Conservation (phyloP, 2,888 invertebrate genomes). For the Neoascia interrupta region DNA sequence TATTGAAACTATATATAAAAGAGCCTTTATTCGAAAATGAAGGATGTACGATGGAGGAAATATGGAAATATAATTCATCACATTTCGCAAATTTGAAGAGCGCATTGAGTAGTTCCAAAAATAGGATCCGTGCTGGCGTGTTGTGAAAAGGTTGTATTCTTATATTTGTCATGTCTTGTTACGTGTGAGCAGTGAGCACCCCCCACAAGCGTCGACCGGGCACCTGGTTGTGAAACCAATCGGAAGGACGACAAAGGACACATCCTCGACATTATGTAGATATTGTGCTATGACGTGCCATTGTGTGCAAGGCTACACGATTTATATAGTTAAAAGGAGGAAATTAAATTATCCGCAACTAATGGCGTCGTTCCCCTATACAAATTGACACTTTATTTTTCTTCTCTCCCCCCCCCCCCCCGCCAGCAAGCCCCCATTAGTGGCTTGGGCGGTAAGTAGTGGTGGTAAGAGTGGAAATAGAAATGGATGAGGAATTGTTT, state of each 20-base stretch:
- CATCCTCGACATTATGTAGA: constrained; percentile 35
- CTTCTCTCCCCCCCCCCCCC: no score
- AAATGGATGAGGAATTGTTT: constrained; percentile 23
- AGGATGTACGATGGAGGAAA: constrained; percentile 19
- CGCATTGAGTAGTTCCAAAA: constrained; percentile 32
- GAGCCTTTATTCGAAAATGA: constrained; percentile 46
- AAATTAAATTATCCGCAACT: constrained; percentile 61
- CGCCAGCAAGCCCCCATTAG: no score
- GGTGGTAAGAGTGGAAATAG: neutral
- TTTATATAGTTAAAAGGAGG: constrained; percentile 34
- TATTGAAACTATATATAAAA: constrained; percentile 37
- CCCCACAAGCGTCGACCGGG: neutral
- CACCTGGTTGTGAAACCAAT: constrained; percentile 26
- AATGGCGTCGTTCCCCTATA: constrained; percentile 33
- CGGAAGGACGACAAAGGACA: constrained; percentile 41
- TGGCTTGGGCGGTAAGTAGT: neutral
- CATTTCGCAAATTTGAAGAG: no score
- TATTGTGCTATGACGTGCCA: constrained; percentile 27
- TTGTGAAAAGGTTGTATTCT: no score
- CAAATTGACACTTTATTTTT: constrained; percentile 42
- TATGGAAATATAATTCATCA: constrained; percentile 51
- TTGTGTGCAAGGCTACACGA: constrained; percentile 10
- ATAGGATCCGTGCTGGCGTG: constrained; percentile 25
- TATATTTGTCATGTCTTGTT: no score
- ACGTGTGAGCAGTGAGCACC: neutral